These are phyloP conservation scores for Drosophila fungiperda DNA, from an alignment of 2,888 invertebrate species.

Conservation along the genomic window DNA sequence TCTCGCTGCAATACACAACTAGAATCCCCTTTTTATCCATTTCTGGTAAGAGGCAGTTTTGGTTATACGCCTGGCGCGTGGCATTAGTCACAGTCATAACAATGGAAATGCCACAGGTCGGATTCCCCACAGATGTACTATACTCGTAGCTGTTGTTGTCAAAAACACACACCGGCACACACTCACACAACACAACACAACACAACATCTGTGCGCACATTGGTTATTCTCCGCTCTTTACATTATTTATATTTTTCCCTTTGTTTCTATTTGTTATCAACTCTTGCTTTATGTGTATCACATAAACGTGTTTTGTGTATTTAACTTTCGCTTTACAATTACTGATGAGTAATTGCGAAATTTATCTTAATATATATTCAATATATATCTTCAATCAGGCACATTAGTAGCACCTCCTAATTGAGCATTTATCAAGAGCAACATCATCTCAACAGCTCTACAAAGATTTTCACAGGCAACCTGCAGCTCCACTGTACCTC, in stretches of 20 bases:
- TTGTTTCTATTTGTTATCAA: conserved; percentile 14
- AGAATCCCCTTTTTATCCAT: neutral
- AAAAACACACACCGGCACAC: conserved; percentile 21
- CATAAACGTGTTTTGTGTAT: conserved; percentile 41
- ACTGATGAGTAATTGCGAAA: conserved; percentile 29
- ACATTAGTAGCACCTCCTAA: neutral
- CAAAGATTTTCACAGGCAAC: conserved; percentile 52
- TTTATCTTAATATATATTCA: neutral
- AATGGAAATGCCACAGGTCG: conserved; percentile 49
- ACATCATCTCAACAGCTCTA: conserved; percentile 26
- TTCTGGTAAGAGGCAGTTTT: neutral
- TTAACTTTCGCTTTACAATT: conserved; percentile 35
- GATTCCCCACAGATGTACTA: conserved; percentile 40
- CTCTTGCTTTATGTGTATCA: conserved; percentile 40
- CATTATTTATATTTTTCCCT: neutral
- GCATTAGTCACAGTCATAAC: conserved; percentile 39
- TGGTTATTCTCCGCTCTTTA: conserved; percentile 22
- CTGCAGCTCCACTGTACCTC: neutral
- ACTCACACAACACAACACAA: conserved; percentile 1
- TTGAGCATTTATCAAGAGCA: conserved; percentile 53
- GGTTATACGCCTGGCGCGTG: neutral
- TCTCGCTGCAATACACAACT: neutral
- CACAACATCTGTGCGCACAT: conserved; percentile 29
- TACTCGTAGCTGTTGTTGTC: conserved; percentile 32
- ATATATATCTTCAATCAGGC: no score